phyloP scores from a whole-genome alignment of 2,888 invertebrate species.

The Phyllotreta cruciferae region DNA sequence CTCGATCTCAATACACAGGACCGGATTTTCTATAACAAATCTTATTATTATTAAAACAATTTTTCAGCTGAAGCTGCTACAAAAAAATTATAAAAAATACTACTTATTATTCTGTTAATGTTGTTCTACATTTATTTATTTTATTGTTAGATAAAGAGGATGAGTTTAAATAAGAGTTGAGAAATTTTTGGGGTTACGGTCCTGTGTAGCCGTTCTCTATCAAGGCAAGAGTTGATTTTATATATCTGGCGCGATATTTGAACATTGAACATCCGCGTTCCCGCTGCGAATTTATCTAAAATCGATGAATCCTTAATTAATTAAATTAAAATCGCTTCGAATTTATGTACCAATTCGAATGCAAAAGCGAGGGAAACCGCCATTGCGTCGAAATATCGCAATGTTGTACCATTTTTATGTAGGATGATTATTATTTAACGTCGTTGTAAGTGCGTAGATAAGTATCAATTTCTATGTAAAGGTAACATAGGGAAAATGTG shows the following conservation, averaged over 20 bases:
- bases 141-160: neutral
- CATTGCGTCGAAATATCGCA: too few species aligned
- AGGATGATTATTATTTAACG: too few species aligned
- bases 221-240: constrained; percentile 46
- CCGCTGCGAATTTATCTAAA: constrained; percentile 43
- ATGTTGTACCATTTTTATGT: too few species aligned
- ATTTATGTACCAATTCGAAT: constrained; percentile 37
- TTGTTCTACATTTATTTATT: too few species aligned
- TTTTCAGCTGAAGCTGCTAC: neutral
- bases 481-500: too few species aligned
- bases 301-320: constrained; percentile 45
- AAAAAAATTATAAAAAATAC: too few species aligned
- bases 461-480: too few species aligned
- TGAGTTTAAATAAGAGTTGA: neutral
- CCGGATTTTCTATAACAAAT: neutral
- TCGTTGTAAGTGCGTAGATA: too few species aligned
- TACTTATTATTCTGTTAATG: too few species aligned
- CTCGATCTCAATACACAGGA: constrained; percentile 9
- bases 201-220: constrained; percentile 26
- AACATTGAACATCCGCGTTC: constrained; percentile 44
- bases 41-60: neutral
- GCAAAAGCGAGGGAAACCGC: too few species aligned
- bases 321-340: constrained; percentile 43
- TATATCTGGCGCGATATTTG: constrained; percentile 44
- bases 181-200: neutral